Evolutionary conservation across 1,140 invertebrate species (phyloP), one percentile per base, ranked within the genome.

Genomic region (Nautilus pompilius): DNA sequence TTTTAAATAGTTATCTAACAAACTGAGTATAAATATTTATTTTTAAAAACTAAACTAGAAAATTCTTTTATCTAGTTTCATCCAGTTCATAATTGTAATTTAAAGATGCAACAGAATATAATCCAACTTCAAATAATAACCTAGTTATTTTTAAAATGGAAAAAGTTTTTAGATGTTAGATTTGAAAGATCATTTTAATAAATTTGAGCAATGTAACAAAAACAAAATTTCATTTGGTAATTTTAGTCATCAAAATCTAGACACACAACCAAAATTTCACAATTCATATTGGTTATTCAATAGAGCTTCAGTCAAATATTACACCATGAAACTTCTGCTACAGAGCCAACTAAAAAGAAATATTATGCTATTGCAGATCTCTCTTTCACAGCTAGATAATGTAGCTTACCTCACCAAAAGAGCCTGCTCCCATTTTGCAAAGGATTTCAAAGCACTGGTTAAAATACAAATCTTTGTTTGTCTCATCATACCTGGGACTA

Each of bases 361-460:
- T n/a, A 51, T 32, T 6, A 56, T 17, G 53, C n/a, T 29, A 29
- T 30, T 61, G 8, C 5, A 61, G 15, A n/a, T 53, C 30, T 13
- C 33, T 53, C n/a, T 29, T 33, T 20, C 15, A 24, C 0, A 22
- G 8, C 26, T 26, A 29, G 28, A 41, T 34, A 58, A 58, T 41
- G 54, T 3, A 57, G 45, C 68, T 67, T 65, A 91, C 90, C 72
- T 89, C 87, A 48, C 90, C 90, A 84, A 91, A 91, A 4, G 88
- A 90, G 15, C 90, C 90, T 72, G 86, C 86, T 30, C 90, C 90
- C 45, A 91, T 83, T 70, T 86, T 86, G 24, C 81, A 79, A 41
- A 87, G 76, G 32, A 88, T 83, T 32, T 84, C 78, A 77, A 90
- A 92, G 70, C 87, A 87, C 74, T 90, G 88, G 36, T 89, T 84